A percentile compares a stretch with the other conserved stretches of the same genome.
These are phyloP conservation scores for Chondrosia reniformis DNA, from an alignment of 37 sponge, comb jelly and placozoan genomes.

Conservation along the genomic window DNA sequence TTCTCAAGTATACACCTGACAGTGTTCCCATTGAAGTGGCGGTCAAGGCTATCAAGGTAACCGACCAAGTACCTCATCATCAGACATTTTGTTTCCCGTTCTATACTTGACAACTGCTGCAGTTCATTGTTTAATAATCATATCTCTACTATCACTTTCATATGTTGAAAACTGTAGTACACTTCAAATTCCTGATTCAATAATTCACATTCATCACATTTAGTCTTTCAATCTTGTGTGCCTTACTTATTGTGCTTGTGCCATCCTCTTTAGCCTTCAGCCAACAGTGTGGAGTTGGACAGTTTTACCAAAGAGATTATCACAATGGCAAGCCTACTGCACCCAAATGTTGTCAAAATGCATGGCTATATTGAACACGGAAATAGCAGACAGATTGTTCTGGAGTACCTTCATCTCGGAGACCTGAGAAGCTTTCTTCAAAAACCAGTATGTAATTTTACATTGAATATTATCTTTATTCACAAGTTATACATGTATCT, in stretches of 20 bases:
- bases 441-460: conserved; percentile 16
- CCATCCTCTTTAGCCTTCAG: not conserved
- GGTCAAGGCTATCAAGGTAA: not conserved
- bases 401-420: conserved; percentile 66
- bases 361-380: not conserved
- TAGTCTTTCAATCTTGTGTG: not conserved
- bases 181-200: not conserved
- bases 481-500: not conserved
- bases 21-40: conserved; percentile 6
- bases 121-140: not conserved
- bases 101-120: not conserved
- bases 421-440: conserved; percentile 50
- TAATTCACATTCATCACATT: not conserved
- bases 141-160: too few species aligned
- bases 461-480: too few species aligned
- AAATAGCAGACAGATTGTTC: conserved; percentile 35
- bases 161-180: not conserved
- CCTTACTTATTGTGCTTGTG: not conserved
- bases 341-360: conserved; percentile 25
- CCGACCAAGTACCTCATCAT: not conserved
- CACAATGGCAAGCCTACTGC: conserved; percentile 6
- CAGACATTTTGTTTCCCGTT: not conserved
- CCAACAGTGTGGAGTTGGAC: not conserved
- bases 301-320: not conserved
- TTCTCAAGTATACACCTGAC: not conserved